phyloP scores from a whole-genome alignment of 1,140 invertebrate species.

The Lerema accius region DNA sequence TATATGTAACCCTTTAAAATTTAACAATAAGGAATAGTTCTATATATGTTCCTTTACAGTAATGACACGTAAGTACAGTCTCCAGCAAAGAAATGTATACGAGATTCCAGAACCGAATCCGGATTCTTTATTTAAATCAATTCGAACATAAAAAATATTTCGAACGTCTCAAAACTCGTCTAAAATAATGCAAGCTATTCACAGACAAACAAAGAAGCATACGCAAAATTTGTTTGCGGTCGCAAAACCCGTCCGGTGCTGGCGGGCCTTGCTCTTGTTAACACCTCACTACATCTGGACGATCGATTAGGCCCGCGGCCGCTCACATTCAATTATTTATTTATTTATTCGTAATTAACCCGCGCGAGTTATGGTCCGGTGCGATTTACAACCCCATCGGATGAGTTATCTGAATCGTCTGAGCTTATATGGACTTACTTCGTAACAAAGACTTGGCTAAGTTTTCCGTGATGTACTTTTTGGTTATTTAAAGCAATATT shows the following conservation, averaged over 20 bases:
- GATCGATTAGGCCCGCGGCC: conserved; percentile 79
- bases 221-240: conserved; percentile 37
- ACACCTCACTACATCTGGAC: conserved; percentile 66
- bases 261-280: conserved; percentile 65
- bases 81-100: too few species aligned
- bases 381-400: conserved; percentile 69
- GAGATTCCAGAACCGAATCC: too few species aligned
- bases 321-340: conserved; percentile 82
- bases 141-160: too few species aligned
- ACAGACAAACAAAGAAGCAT: not conserved
- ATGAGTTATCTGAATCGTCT: conserved; percentile 65
- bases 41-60: too few species aligned
- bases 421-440: conserved; percentile 47
- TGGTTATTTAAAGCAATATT: too few species aligned
- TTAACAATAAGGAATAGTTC: too few species aligned
- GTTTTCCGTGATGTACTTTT: not conserved
- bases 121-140: too few species aligned
- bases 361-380: conserved; percentile 68
- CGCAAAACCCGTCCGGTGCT: conserved; percentile 42
- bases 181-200: not conserved
- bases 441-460: conserved; percentile 7
- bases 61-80: too few species aligned
- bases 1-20: too few species aligned
- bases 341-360: conserved; percentile 82
- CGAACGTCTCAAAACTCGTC: too few species aligned